Percentiles rank a stretch among this genome's conserved stretches.
Conservation (phyloP, 2,113 vertebrate species). For the Gambusia affinis region DNA sequence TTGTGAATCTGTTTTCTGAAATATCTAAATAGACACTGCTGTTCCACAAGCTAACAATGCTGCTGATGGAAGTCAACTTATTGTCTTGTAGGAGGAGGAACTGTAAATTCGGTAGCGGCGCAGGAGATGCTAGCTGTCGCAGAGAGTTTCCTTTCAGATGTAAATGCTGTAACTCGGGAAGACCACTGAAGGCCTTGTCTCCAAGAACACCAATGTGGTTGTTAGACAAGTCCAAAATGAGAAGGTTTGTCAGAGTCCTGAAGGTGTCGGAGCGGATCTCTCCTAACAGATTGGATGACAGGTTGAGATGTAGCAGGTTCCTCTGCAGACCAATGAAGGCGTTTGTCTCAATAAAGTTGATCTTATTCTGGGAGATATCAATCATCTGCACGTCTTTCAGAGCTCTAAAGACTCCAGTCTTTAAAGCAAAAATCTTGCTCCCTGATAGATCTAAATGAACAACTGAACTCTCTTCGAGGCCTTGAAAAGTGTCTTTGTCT, state of each 20-base stretch:
- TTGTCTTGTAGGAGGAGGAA: constrained; percentile 77
- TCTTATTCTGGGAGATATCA: constrained; percentile 81
- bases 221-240: constrained; percentile 81
- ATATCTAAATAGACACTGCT: constrained; percentile 72
- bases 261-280: constrained; percentile 81
- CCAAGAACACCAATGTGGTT: constrained; percentile 86
- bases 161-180: constrained; percentile 73
- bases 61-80: constrained; percentile 65
- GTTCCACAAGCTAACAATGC: neutral
- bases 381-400: constrained; percentile 73
- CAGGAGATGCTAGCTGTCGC: constrained; percentile 63
- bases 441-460: constrained; percentile 76
- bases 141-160: constrained; percentile 86
- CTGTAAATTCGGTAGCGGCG: constrained; percentile 63
- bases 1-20: constrained; percentile 78
- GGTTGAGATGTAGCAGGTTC: constrained; percentile 78
- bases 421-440: constrained; percentile 80
- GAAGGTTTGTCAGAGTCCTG: constrained; percentile 67
- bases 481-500: constrained; percentile 81
- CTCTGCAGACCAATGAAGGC: constrained; percentile 83
- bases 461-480: constrained; percentile 78
- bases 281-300: constrained; percentile 87
- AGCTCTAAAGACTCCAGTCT: constrained; percentile 71
- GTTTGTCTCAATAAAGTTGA: constrained; percentile 79
- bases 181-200: constrained; percentile 71